phyloP scores from a whole-genome alignment of 2,888 invertebrate genomes.

The Herminia tarsipennalis region DNA sequence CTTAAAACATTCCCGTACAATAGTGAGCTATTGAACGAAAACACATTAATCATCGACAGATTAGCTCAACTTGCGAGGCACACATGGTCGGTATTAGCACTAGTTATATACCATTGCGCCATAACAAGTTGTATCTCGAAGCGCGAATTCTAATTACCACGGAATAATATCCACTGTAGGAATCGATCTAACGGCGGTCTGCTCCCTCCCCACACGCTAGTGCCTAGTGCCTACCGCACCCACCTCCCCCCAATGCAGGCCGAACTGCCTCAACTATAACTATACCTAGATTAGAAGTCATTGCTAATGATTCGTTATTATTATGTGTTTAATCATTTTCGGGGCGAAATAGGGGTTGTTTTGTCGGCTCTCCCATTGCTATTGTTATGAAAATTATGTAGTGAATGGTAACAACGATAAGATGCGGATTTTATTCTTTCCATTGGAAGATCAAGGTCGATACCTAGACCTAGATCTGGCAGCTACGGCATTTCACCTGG shows the following conservation, averaged over 20 bases:
- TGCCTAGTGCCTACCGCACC: conserved; percentile 46
- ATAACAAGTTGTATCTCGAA: conserved; percentile 50
- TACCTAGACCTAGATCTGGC: too few species aligned
- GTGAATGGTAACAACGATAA: too few species aligned
- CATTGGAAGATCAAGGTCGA: too few species aligned
- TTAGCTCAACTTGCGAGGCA: conserved; percentile 7
- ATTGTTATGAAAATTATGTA: neutral
- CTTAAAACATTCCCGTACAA: too few species aligned
- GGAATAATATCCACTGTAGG: conserved; percentile 78
- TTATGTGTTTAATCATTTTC: conserved; percentile 1
- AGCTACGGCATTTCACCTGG: too few species aligned
- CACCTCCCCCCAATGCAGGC: conserved; percentile 40
- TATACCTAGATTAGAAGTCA: conserved; percentile 48
- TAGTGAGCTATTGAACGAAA: neutral
- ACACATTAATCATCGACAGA: conserved; percentile 1
- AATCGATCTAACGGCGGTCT: conserved; percentile 78
- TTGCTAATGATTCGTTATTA: conserved; percentile 51
- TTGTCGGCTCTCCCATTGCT: neutral
- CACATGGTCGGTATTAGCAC: conserved; percentile 9
- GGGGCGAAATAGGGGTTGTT: neutral
- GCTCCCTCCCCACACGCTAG: conserved; percentile 36
- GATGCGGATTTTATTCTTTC: too few species aligned
- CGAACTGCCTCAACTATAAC: conserved; percentile 32
- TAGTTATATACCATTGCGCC: conserved; percentile 28
- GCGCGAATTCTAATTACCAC: conserved; percentile 80